Conservation (phyloP, 2,797 vertebrate genomes). For the Kryptopterus vitreolus region DNA sequence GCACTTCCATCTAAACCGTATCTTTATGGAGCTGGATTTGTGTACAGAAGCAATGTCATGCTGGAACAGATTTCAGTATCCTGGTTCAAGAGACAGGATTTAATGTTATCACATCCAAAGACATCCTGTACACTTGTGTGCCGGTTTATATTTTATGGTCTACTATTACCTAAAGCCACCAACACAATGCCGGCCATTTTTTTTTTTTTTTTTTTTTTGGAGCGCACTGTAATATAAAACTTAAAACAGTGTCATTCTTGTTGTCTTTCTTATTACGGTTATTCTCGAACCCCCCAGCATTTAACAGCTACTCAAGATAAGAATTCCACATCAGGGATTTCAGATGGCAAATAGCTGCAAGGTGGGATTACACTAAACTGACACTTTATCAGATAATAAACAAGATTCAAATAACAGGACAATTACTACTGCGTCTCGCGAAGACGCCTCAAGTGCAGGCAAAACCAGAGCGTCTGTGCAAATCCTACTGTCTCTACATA, state of each 20-base stretch:
- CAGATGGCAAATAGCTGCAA: conserved; percentile 17
- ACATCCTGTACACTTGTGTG: too few relatives aligned
- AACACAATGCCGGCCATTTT: neutral
- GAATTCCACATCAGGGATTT: conserved; percentile 3
- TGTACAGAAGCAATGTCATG: too few relatives aligned
- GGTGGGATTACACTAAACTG: conserved; percentile 26
- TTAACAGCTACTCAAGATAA: conserved; percentile 29
- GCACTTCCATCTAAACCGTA: too few relatives aligned
- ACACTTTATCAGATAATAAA: conserved; percentile 37
- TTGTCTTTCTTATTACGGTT: conserved; percentile 15
- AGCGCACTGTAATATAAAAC: neutral
- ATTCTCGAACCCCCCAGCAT: neutral
- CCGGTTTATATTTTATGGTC: too few relatives aligned
- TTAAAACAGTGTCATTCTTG: neutral
- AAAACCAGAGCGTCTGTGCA: conserved; percentile 6
- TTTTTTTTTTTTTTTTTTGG: neutral
- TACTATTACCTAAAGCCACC: neutral
- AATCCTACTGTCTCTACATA: neutral
- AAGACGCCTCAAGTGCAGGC: neutral
- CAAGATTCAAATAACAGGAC: conserved; percentile 12
- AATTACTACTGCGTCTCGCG: neutral
- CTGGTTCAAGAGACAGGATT: too few relatives aligned
- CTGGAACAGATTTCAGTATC: too few relatives aligned
- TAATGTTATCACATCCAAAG: too few relatives aligned
- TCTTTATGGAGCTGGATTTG: too few relatives aligned